Evolutionary conservation across 2,888 invertebrate species (phyloP).

Genomic region (Phengaris arion): DNA sequence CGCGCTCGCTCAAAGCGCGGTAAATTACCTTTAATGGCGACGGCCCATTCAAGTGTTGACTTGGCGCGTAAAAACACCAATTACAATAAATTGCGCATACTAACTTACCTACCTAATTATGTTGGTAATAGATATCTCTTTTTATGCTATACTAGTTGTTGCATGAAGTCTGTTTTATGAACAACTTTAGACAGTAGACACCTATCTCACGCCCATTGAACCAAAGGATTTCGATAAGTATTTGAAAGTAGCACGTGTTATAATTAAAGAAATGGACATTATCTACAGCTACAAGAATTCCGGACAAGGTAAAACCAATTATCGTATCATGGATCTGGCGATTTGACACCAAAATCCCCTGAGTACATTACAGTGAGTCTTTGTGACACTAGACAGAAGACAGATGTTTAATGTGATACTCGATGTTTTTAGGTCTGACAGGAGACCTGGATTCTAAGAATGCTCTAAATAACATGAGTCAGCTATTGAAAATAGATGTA

Average conservation of each 20-base stretch:
- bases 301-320: slow-evolving; percentile 10
- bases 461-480: neutral
- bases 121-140: slow-evolving; percentile 4
- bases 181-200: too few species aligned
- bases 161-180: too few species aligned
- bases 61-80: slow-evolving; percentile 18
- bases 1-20: neutral
- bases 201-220: neutral
- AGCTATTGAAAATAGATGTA: neutral
- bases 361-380: neutral
- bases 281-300: neutral
- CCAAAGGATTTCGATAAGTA: neutral
- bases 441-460: slow-evolving; percentile 2
- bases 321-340: slow-evolving; percentile 2
- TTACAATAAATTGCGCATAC: neutral
- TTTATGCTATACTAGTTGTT: neutral
- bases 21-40: slow-evolving; percentile 23
- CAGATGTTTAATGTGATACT: slow-evolving; percentile 12
- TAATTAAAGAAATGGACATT: neutral
- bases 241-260: neutral
- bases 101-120: neutral
- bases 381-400: neutral
- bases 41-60: slow-evolving; percentile 13
- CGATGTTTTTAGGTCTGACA: neutral
- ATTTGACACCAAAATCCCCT: slow-evolving; percentile 11